Percentiles rank a stretch among this genome's conserved stretches.
These are phyloP conservation scores for Syndactyla subalaris DNA, from an alignment of 2,797 vertebrate species.

Conservation along the genomic window DNA sequence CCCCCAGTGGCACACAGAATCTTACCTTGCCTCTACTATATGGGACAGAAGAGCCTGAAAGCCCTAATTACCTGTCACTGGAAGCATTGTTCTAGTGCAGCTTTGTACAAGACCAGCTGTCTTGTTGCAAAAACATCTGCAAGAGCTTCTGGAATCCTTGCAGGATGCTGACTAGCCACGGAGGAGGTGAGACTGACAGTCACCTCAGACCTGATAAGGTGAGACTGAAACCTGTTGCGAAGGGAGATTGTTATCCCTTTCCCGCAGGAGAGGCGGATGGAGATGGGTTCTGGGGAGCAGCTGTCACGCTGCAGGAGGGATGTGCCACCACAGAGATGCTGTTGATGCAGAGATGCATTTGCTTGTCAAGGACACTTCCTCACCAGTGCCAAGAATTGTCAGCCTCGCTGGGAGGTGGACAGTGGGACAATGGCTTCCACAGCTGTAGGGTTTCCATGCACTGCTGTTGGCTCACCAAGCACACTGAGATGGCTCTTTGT, in stretches of 20 bases:
- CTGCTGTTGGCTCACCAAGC: background rate
- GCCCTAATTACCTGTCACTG: background rate
- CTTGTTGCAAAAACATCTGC: background rate
- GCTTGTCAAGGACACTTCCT: background rate
- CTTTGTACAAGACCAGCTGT: fast-evolving
- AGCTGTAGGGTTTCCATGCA: background rate
- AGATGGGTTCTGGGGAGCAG: fast-evolving
- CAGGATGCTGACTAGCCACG: fast-evolving
- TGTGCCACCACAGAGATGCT: background rate
- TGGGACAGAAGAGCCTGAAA: background rate
- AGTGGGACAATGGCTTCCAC: background rate
- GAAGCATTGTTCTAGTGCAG: background rate
- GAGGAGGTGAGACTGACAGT: background rate
- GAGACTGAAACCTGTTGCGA: background rate
- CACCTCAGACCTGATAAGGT: background rate
- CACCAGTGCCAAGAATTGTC: background rate
- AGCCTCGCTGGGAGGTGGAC: background rate
- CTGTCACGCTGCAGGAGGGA: background rate
- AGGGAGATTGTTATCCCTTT: background rate
- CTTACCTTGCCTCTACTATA: background rate
- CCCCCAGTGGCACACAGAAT: background rate
- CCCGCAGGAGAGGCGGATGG: fast-evolving
- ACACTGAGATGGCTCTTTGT: fast-evolving
- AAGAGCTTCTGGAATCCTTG: background rate
- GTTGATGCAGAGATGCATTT: background rate